phyloP scores from a whole-genome alignment of 1,140 invertebrate genomes.

The Drosophila pachea region DNA sequence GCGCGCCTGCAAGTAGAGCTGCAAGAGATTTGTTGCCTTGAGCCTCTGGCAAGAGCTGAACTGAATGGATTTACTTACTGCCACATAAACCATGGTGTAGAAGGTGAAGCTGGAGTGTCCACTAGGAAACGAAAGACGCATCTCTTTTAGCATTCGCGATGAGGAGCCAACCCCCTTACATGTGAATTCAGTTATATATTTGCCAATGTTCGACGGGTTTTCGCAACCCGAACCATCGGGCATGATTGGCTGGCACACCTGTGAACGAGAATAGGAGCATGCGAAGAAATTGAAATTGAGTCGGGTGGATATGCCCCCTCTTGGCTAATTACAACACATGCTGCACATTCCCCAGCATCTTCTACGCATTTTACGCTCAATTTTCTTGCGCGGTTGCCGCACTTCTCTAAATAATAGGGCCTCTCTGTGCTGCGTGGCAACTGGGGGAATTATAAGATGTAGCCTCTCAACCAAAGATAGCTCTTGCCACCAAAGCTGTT shows the following conservation, averaged over 20 bases:
- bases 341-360: constrained; percentile 52
- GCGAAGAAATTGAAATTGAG: constrained; percentile 3
- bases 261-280: constrained; percentile 39
- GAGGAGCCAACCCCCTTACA: constrained; percentile 82
- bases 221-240: constrained; percentile 80
- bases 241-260: constrained; percentile 84
- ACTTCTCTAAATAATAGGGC: constrained; percentile 68
- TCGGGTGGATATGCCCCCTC: neutral
- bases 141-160: constrained; percentile 83
- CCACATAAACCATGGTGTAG: constrained; percentile 89
- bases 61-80: constrained; percentile 82
- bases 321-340: constrained; percentile 46
- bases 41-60: constrained; percentile 4
- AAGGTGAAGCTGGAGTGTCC: constrained; percentile 90
- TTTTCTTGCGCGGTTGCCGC: constrained; percentile 51
- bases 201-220: constrained; percentile 80
- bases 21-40: constrained; percentile 23
- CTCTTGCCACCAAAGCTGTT: constrained; percentile 25
- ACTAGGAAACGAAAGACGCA: constrained; percentile 89
- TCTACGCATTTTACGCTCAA: constrained; percentile 34
- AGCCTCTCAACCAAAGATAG: neutral
- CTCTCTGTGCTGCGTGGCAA: constrained; percentile 47
- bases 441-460: constrained; percentile 10
- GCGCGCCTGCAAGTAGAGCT: constrained; percentile 91
- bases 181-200: constrained; percentile 84